A percentile compares a stretch with the other conserved stretches of the same genome.
These are phyloP conservation scores for Axis porcinus DNA, from an alignment of 2,113 vertebrate genomes.

Conservation along the genomic window DNA sequence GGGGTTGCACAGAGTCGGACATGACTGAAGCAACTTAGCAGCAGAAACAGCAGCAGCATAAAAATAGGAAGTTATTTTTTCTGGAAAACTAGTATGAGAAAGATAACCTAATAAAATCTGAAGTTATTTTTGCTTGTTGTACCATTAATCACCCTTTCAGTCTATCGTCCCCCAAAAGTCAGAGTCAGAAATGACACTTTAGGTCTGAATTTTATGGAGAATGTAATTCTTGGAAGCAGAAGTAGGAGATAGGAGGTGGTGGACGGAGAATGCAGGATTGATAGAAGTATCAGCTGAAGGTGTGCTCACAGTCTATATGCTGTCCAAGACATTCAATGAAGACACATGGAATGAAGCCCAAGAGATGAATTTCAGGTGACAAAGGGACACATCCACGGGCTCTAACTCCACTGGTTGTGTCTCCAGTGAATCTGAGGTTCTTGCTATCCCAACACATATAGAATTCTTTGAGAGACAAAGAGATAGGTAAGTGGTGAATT, in stretches of 20 bases:
- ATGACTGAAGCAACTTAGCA: too few relatives aligned
- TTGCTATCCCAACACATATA: not conserved
- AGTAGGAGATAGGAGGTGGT: not conserved
- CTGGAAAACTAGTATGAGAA: not conserved
- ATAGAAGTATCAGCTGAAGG: not conserved
- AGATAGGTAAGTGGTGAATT: not conserved
- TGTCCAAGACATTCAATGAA: not conserved
- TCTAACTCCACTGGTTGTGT: not conserved
- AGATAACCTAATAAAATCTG: not conserved
- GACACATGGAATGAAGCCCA: not conserved
- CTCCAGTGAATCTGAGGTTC: not conserved
- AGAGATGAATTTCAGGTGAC: not conserved
- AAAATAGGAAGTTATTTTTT: not conserved
- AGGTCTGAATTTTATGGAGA: not conserved
- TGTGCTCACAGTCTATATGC: not conserved
- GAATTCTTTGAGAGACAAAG: not conserved
- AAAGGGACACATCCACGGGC: not conserved
- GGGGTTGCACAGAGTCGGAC: too few relatives aligned
- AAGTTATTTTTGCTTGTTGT: not conserved
- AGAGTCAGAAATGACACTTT: not conserved
- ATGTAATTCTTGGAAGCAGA: not conserved
- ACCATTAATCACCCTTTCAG: not conserved
- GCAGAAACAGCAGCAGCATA: not conserved
- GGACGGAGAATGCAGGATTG: too few relatives aligned
- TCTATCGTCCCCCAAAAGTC: not conserved